These are phyloP conservation scores for Drosophila neoperkinsi DNA, from an alignment of 2,888 invertebrate genomes.

Conservation along the genomic window DNA sequence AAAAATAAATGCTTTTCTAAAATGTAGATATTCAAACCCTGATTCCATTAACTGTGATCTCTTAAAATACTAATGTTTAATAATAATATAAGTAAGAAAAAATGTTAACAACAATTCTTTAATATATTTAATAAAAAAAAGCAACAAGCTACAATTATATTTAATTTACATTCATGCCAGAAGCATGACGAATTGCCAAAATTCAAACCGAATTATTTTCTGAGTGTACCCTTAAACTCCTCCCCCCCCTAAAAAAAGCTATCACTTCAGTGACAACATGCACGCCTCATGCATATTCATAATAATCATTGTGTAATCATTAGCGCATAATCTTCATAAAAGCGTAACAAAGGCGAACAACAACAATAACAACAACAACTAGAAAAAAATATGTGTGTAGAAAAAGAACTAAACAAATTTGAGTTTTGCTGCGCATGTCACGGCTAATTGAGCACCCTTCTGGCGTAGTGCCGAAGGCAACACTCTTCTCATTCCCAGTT, in stretches of 20 bases:
- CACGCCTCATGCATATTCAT: constrained; percentile 77
- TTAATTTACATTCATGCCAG: too few relatives aligned
- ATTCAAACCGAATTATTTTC: not conserved
- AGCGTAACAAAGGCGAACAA: constrained; percentile 63
- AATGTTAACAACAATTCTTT: not conserved
- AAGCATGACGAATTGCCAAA: not conserved
- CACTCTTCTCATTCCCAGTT: constrained; percentile 38
- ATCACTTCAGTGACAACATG: constrained; percentile 27
- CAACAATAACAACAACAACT: constrained; percentile 6
- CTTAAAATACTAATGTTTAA: not conserved
- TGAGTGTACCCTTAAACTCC: constrained; percentile 4
- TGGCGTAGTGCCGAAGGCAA: constrained; percentile 73
- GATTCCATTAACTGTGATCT: not conserved
- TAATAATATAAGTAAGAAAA: too few relatives aligned
- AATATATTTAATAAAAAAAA: not conserved
- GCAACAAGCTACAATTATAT: not conserved
- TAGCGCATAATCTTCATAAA: constrained; percentile 77
- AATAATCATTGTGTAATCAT: constrained; percentile 84
- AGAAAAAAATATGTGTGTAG: constrained; percentile 10
- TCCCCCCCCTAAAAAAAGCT: not conserved
- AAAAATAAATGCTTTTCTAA: not conserved
- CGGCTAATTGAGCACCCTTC: constrained; percentile 85
- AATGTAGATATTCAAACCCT: too few relatives aligned
- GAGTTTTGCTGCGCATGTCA: constrained; percentile 79
- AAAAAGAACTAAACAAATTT: constrained; percentile 73